Conservation (phyloP, 2,888 invertebrate genomes). For the Amorpha juglandis region DNA sequence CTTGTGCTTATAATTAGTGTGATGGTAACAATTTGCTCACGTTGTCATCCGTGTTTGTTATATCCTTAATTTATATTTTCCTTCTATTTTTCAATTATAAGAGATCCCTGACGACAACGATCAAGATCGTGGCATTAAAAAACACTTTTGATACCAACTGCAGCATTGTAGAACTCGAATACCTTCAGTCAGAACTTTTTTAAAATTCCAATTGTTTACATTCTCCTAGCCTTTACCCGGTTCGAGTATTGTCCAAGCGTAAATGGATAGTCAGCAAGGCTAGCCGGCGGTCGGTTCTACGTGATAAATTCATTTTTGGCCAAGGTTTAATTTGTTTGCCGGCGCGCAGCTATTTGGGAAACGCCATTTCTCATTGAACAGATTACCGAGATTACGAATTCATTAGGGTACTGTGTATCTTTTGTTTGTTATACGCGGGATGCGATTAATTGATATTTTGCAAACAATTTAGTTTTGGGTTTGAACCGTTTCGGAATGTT, state of each 20-base stretch:
- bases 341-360: constrained; percentile 68
- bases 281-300: constrained; percentile 47
- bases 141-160: too few species aligned
- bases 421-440: constrained; percentile 62
- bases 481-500: constrained; percentile 27
- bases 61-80: too few species aligned
- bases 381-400: constrained; percentile 83
- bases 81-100: too few species aligned
- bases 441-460: constrained; percentile 77
- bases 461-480: constrained; percentile 63
- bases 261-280: constrained; percentile 65
- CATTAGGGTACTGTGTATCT: constrained; percentile 79
- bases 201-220: constrained; percentile 20
- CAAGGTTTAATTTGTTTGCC: constrained; percentile 80
- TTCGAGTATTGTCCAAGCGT: constrained; percentile 43
- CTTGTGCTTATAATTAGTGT: too few species aligned
- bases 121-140: background rate
- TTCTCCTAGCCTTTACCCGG: constrained; percentile 13
- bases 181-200: constrained; percentile 6
- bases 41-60: too few species aligned
- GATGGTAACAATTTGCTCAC: too few species aligned
- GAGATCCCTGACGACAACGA: too few species aligned
- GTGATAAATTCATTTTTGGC: constrained; percentile 84
- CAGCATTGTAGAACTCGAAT: background rate
- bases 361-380: constrained; percentile 82